Conservation (phyloP, 1,140 invertebrate genomes). For the Chironomus striatipennis region DNA sequence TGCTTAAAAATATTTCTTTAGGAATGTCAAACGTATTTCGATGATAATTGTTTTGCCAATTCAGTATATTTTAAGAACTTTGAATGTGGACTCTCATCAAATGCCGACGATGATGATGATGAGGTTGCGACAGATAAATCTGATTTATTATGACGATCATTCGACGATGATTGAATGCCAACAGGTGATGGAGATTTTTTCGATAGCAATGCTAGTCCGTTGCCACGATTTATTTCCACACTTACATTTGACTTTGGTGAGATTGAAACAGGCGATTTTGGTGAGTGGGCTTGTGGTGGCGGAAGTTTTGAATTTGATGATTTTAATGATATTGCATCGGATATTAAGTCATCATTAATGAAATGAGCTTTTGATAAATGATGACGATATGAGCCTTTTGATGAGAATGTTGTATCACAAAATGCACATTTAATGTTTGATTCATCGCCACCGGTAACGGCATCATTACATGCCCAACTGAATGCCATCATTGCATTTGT, state of each 20-base stretch:
- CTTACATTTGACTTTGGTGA: conserved; percentile 19
- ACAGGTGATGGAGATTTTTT: conserved; percentile 22
- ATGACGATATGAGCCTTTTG: conserved; percentile 92
- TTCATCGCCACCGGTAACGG: conserved; percentile 55
- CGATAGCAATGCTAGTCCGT: not conserved
- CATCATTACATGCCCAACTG: conserved; percentile 89
- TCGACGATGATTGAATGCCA: conserved; percentile 14
- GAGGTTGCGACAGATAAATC: conserved; percentile 20
- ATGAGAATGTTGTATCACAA: conserved; percentile 93
- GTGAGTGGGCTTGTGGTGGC: conserved; percentile 33
- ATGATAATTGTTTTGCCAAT: conserved; percentile 90
- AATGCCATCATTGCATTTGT: conserved; percentile 79
- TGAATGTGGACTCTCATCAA: conserved; percentile 88
- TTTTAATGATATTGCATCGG: conserved; percentile 56
- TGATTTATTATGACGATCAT: conserved; percentile 25
- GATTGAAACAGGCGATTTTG: conserved; percentile 28
- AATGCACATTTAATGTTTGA: conserved; percentile 93
- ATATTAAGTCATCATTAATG: conserved; percentile 78
- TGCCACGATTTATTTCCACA: not conserved
- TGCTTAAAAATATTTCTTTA: not conserved
- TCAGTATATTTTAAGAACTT: conserved; percentile 96
- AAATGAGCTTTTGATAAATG: conserved; percentile 96
- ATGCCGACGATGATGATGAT: conserved; percentile 40
- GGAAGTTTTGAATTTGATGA: conserved; percentile 39
- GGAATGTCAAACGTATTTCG: conserved; percentile 75